Conservation (phyloP, 2,113 vertebrate species). For the Prionailurus bengalensis region DNA sequence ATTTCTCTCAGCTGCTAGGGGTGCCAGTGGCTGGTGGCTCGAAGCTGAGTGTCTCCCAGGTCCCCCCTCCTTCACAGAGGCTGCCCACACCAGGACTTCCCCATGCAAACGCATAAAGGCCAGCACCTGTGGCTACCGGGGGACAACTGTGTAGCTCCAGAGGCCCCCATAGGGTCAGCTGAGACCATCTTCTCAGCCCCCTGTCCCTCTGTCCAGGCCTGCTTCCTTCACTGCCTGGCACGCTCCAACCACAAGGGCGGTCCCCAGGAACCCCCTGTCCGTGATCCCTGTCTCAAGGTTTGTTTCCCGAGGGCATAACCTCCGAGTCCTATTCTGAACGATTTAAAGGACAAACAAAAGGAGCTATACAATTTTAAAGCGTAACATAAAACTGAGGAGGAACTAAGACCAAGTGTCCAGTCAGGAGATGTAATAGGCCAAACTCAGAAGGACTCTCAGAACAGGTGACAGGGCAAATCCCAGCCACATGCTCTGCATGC, state of each 20-base stretch:
- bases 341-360: neutral
- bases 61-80: neutral
- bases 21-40: neutral
- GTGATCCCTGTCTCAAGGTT: neutral
- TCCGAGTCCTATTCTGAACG: neutral
- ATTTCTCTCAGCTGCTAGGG: neutral
- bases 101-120: too few species aligned
- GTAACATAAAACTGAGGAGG: neutral
- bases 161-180: rapidly evolving
- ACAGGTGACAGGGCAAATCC: neutral
- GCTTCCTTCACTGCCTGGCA: neutral
- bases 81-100: neutral
- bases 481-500: neutral
- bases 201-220: neutral
- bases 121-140: neutral
- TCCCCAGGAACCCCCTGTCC: neutral
- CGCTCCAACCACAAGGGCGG: rapidly evolving
- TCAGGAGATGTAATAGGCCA: neutral
- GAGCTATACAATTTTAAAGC: too few species aligned
- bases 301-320: neutral
- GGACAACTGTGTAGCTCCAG: neutral
- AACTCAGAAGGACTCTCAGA: neutral
- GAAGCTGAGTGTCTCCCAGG: neutral
- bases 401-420: neutral
- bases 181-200: neutral